Conservation (phyloP, 2,113 vertebrate genomes). For the Grus americana region DNA sequence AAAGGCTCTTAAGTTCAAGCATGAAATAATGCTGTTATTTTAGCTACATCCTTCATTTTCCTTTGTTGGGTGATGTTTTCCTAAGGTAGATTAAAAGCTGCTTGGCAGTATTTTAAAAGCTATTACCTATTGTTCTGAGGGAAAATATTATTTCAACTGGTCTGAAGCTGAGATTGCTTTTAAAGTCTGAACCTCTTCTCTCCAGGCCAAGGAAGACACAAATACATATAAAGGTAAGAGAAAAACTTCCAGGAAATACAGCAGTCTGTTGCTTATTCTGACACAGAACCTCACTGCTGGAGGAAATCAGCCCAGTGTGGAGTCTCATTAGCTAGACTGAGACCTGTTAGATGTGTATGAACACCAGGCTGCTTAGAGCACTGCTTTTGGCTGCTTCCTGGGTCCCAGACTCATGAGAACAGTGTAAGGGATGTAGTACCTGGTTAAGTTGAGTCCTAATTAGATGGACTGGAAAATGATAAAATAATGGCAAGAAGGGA, state of each 20-base stretch:
- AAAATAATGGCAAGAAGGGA: not conserved
- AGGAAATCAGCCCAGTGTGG: not conserved
- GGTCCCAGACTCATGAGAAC: not conserved
- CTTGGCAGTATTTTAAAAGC: not conserved
- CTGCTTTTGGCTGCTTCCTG: not conserved
- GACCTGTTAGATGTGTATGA: not conserved
- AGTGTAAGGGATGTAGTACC: not conserved
- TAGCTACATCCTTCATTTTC: not conserved
- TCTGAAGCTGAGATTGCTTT: not conserved
- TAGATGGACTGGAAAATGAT: not conserved
- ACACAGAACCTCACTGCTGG: rapidly evolving
- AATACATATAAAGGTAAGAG: not conserved
- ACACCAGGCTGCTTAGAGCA: not conserved
- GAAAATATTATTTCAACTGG: not conserved
- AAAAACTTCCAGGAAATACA: not conserved
- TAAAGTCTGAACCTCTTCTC: not conserved
- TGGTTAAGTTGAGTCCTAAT: not conserved
- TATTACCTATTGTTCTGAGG: not conserved
- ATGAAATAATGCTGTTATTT: not conserved
- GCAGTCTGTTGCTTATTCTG: not conserved
- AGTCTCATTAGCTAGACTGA: not conserved
- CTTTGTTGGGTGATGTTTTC: not conserved
- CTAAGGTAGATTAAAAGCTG: not conserved
- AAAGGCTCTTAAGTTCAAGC: not conserved
- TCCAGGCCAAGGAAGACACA: not conserved